Conservation (phyloP, 2,113 vertebrate genomes). For the Atractosteus spatula region DNA sequence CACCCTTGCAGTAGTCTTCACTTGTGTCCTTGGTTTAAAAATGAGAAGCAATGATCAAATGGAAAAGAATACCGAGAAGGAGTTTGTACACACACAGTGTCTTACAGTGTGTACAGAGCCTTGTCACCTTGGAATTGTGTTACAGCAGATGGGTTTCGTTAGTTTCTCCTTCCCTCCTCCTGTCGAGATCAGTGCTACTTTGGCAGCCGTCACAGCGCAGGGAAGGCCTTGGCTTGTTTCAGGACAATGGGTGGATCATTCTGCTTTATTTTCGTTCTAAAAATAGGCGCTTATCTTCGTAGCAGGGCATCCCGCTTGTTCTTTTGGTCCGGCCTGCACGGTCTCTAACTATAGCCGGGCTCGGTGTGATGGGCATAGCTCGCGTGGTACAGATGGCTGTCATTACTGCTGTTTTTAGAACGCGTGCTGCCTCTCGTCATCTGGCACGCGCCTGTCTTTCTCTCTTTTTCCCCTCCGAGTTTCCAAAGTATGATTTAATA, state of each 20-base stretch:
- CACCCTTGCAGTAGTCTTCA: no score
- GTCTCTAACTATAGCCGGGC: conserved; percentile 88
- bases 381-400: conserved; percentile 83
- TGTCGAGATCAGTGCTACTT: conserved; percentile 44
- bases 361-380: conserved; percentile 82
- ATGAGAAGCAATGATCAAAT: no score
- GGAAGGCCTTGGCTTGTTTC: conserved; percentile 7
- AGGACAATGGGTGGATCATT: neutral
- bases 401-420: conserved; percentile 92
- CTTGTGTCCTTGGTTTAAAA: no score
- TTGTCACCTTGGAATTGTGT: no score
- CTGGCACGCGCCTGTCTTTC: conserved; percentile 44
- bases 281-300: neutral
- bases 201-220: neutral
- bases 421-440: conserved; percentile 73
- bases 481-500: conserved; percentile 22
- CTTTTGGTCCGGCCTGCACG: conserved; percentile 66
- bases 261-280: neutral
- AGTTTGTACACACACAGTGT: no score
- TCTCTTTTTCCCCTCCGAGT: conserved; percentile 29
- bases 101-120: no score
- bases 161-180: conserved; percentile 28
- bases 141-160: no score
- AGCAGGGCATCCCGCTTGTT: conserved; percentile 39
- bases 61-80: neutral